Evolutionary conservation across 2,113 vertebrate species (phyloP).

Genomic region (Coreoperca whiteheadi): DNA sequence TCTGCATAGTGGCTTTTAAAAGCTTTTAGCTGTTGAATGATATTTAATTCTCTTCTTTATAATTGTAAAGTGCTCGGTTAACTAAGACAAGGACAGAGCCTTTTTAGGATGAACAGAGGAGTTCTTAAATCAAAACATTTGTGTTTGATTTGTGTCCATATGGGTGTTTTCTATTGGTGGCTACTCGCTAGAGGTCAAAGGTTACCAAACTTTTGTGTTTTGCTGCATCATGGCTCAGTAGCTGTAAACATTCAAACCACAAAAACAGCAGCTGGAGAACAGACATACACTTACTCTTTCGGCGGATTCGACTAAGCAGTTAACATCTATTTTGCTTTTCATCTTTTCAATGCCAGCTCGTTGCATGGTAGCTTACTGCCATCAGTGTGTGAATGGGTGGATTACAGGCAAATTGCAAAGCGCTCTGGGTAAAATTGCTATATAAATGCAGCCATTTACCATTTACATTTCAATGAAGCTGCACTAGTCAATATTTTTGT

Average conservation of each 20-base stretch:
- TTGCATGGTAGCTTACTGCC: too few relatives aligned
- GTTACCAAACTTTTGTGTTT: background rate
- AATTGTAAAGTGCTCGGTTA: too few relatives aligned
- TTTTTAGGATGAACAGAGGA: background rate
- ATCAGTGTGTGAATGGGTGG: background rate
- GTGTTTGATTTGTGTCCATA: background rate
- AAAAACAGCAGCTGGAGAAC: background rate
- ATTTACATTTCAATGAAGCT: background rate
- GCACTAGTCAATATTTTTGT: background rate
- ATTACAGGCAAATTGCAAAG: background rate
- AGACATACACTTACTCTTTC: background rate
- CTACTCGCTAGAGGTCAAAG: background rate
- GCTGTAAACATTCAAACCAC: background rate
- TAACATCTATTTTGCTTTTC: background rate
- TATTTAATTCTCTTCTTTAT: background rate
- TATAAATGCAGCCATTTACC: background rate
- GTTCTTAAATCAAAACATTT: background rate
- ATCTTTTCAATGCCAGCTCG: background rate
- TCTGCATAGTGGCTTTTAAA: background rate
- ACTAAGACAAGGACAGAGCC: too few relatives aligned
- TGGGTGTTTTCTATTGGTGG: background rate
- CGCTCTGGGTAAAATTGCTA: background rate
- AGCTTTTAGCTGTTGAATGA: background rate
- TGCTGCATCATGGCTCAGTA: background rate
- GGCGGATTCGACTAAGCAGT: background rate